Conservation (phyloP, 2,113 vertebrate genomes). For the Esox niger region DNA sequence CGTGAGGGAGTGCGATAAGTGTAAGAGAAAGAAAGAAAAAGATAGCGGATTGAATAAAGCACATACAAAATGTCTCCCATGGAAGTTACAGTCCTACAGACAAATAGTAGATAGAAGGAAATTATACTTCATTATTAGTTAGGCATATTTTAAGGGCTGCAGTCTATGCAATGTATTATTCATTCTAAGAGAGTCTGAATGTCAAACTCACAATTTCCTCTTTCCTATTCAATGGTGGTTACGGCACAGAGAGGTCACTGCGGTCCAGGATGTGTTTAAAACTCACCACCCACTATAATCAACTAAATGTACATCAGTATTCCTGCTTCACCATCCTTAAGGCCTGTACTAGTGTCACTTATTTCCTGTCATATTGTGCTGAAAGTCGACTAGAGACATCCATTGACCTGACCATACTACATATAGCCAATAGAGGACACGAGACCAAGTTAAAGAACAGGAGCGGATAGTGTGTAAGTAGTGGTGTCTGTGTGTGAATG, state of each 20-base stretch:
- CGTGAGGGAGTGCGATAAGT: neutral
- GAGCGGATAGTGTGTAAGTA: constrained; percentile 4
- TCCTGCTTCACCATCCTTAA: constrained; percentile 4
- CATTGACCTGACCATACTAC: neutral
- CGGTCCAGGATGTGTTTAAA: constrained; percentile 14
- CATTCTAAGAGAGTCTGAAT: constrained; percentile 39
- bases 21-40: constrained; percentile 5
- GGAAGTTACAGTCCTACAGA: neutral
- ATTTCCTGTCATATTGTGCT: neutral
- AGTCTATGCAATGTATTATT: constrained; percentile 53
- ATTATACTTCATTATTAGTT: constrained; percentile 43
- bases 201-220: constrained; percentile 33
- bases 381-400: constrained; percentile 12
- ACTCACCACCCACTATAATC: constrained; percentile 14
- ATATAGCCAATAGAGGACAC: neutral
- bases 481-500: constrained; percentile 16
- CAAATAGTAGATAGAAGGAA: constrained; percentile 26
- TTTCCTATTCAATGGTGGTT: constrained; percentile 12
- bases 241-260: constrained; percentile 30
- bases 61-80: neutral
- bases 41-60: neutral
- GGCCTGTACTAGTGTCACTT: constrained; percentile 8
- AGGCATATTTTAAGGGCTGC: constrained; percentile 24
- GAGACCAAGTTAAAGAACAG: constrained; percentile 7
- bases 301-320: constrained; percentile 14